phyloP scores from a whole-genome alignment of 2,113 vertebrate genomes.

The Cranoglanis bouderius region DNA sequence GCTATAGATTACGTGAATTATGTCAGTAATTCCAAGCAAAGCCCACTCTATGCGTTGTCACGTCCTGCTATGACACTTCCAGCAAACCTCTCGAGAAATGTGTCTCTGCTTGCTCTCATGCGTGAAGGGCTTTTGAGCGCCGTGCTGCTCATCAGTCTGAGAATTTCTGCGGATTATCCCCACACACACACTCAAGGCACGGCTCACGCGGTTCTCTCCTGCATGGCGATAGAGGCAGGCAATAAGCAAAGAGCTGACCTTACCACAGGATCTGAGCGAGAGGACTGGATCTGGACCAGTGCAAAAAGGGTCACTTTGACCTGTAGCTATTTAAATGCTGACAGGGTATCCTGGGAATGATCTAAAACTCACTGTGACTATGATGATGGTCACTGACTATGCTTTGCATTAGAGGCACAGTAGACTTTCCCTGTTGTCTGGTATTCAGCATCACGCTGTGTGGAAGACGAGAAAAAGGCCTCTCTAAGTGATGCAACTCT shows the following conservation, averaged over 20 bases:
- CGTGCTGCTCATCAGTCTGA: constrained; percentile 68
- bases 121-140: constrained; percentile 66
- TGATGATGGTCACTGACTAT: neutral
- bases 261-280: neutral
- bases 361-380: neutral
- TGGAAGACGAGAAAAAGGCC: neutral
- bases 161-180: constrained; percentile 70
- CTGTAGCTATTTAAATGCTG: constrained; percentile 16
- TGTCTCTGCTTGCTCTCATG: constrained; percentile 60
- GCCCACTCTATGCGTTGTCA: constrained; percentile 11
- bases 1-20: constrained; percentile 33
- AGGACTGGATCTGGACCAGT: neutral
- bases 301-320: neutral
- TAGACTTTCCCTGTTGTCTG: neutral
- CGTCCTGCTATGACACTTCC: constrained; percentile 57
- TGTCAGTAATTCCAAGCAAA: constrained; percentile 30
- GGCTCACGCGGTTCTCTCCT: constrained; percentile 14
- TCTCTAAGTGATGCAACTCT: neutral
- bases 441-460: neutral
- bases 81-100: constrained; percentile 62
- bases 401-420: neutral
- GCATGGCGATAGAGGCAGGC: neutral
- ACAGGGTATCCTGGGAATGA: neutral
- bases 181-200: constrained; percentile 31
- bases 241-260: constrained; percentile 29